phyloP scores from a whole-genome alignment of 2,797 vertebrate species.

The Rhabdomys pumilio region DNA sequence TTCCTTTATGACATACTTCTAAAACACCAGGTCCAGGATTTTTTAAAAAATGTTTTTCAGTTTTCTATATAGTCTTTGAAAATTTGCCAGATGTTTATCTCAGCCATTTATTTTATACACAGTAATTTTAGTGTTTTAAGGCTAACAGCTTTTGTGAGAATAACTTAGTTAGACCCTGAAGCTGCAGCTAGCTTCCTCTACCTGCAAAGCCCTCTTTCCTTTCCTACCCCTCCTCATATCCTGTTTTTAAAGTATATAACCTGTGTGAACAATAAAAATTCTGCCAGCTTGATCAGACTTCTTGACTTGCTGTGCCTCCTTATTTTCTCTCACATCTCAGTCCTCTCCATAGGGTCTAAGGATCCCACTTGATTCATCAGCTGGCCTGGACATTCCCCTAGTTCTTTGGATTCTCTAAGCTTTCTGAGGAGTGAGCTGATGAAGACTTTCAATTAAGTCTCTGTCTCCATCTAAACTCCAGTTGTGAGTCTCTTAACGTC shows the following conservation, averaged over 20 bases:
- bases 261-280: no score
- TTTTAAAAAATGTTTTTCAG: not conserved
- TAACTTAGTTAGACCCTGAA: no score
- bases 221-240: no score
- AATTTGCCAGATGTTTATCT: not conserved
- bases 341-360: no score
- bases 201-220: no score
- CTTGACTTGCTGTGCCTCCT: no score
- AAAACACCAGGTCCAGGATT: not conserved
- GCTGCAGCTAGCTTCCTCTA: no score
- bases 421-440: not conserved
- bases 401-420: not conserved
- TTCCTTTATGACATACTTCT: not conserved
- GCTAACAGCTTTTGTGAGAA: not conserved
- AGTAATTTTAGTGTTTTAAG: not conserved
- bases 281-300: no score
- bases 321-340: no score
- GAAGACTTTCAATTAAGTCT: not conserved
- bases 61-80: not conserved
- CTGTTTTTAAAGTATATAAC: no score
- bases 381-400: not conserved
- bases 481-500: not conserved
- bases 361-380: no score
- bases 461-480: not conserved
- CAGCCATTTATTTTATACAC: not conserved